Percentiles rank a stretch among this genome's conserved stretches.
Conservation (phyloP, 2,797 vertebrate species). For the Bothrops alternatus region DNA sequence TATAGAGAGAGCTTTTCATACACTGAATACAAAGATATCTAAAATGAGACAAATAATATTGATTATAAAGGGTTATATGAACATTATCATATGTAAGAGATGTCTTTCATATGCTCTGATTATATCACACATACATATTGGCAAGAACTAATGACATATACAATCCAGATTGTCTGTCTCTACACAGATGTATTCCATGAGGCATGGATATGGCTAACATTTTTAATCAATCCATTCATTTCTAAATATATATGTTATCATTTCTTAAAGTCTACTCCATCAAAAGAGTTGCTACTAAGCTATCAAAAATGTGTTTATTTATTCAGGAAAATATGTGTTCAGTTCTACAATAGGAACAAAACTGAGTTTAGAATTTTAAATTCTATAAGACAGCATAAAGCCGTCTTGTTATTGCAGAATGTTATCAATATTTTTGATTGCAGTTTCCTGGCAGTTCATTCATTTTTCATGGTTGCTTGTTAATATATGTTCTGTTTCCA, state of each 20-base stretch:
- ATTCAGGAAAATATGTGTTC: not conserved
- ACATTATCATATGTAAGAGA: not conserved
- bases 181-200: not conserved
- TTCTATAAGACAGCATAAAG: slow-evolving; percentile 3
- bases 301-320: not conserved
- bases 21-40: not conserved
- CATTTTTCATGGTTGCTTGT: slow-evolving; percentile 68
- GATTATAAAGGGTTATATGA: not conserved
- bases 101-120: not conserved
- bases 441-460: slow-evolving; percentile 62
- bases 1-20: not conserved
- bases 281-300: not conserved
- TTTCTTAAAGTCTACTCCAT: not conserved
- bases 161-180: not conserved
- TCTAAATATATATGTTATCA: not conserved
- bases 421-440: slow-evolving; percentile 46
- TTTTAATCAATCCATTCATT: not conserved
- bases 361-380: slow-evolving; percentile 20
- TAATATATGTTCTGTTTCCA: slow-evolving; percentile 51
- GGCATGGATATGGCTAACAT: not conserved
- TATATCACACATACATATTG: not conserved
- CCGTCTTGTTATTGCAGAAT: slow-evolving; percentile 41
- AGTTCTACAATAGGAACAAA: slow-evolving; percentile 2
- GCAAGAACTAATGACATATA: not conserved
- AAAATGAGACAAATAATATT: not conserved